Conservation (phyloP, 2,797 vertebrate species). For the Sphenopsis melanotis region DNA sequence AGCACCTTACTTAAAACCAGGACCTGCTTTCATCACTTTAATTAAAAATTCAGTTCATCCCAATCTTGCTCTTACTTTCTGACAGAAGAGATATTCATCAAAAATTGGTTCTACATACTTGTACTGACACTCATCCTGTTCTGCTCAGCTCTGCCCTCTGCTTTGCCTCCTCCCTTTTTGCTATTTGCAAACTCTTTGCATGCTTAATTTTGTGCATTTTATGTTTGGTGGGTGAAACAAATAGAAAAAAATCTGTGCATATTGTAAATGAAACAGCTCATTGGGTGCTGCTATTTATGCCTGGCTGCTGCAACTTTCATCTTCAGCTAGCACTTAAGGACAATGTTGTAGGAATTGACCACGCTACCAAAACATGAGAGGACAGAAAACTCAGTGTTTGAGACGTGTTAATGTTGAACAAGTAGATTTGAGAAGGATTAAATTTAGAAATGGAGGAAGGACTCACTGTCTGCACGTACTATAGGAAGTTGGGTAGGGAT, state of each 20-base stretch:
- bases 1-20: background rate
- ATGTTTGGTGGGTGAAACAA: background rate
- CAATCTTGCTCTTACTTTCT: background rate
- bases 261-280: background rate
- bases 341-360: background rate
- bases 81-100: background rate
- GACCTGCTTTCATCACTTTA: background rate
- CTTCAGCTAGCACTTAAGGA: background rate
- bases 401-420: background rate
- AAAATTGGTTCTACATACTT: background rate
- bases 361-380: background rate
- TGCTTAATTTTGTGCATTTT: background rate
- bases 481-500: constrained; percentile 17
- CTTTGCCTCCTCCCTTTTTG: background rate
- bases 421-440: constrained; percentile 10
- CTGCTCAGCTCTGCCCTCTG: background rate
- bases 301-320: background rate
- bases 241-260: background rate
- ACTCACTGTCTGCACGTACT: background rate
- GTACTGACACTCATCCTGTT: background rate
- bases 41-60: background rate
- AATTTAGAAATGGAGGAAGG: constrained; percentile 44
- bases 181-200: background rate
- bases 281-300: background rate
- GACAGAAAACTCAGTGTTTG: background rate